phyloP scores from a whole-genome alignment of 2,113 vertebrate species.

The Podarcis raffonei region DNA sequence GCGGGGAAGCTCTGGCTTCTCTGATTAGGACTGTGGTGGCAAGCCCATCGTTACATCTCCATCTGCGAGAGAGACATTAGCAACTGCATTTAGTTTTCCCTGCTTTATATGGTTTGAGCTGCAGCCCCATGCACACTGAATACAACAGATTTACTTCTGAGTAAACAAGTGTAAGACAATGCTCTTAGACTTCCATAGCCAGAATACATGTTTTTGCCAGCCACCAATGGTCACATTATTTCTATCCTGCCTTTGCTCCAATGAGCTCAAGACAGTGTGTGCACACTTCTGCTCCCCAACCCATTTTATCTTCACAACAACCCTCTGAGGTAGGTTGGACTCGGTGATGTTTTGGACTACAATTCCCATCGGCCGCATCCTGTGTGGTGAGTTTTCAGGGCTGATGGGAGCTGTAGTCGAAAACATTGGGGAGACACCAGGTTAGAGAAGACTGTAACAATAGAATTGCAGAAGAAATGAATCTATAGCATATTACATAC shows the following conservation, averaged over 20 bases:
- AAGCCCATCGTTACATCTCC: not conserved
- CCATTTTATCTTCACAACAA: too few relatives aligned
- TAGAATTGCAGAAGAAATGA: not conserved
- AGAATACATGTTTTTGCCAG: too few relatives aligned
- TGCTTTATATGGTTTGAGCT: not conserved
- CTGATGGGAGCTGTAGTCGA: too few relatives aligned
- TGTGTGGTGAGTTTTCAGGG: too few relatives aligned
- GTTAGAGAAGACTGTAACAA: too few relatives aligned
- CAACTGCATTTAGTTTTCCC: not conserved
- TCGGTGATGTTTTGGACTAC: too few relatives aligned
- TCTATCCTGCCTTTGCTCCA: not conserved
- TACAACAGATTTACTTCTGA: not conserved
- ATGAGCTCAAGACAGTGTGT: not conserved
- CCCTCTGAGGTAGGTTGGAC: too few relatives aligned
- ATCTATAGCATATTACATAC: not conserved
- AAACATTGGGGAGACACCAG: too few relatives aligned
- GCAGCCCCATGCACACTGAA: not conserved
- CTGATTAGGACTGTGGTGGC: not conserved
- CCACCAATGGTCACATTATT: not conserved
- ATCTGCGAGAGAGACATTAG: not conserved
- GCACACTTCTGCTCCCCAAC: too few relatives aligned
- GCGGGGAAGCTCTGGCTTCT: not conserved
- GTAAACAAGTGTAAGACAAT: not conserved
- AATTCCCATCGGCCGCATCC: too few relatives aligned
- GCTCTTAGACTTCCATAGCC: not conserved